Evolutionary conservation across 1,140 invertebrate genomes (phyloP).

Genomic region (Rhopalosiphum padi): DNA sequence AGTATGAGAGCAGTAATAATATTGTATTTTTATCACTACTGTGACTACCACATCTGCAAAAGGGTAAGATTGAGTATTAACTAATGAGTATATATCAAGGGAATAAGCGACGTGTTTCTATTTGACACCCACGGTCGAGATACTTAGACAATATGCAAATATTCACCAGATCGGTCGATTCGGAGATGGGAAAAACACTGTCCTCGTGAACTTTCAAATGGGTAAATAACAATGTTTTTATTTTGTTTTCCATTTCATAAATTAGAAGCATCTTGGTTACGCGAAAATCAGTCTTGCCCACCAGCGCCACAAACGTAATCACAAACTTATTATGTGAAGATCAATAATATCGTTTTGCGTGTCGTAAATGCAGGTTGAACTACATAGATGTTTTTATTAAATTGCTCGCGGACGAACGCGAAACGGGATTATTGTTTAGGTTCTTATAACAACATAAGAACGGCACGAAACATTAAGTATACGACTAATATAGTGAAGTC

Average conservation of each 20-base stretch:
- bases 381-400: neutral
- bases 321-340: no score
- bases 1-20: neutral
- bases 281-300: neutral
- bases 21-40: neutral
- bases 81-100: neutral
- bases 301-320: neutral
- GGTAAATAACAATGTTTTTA: neutral
- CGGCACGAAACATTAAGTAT: neutral
- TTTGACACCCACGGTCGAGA: accelerated
- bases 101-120: neutral
- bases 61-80: neutral
- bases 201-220: neutral
- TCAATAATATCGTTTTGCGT: neutral
- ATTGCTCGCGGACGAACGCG: neutral
- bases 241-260: neutral
- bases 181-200: neutral
- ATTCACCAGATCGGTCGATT: neutral
- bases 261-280: neutral
- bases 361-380: neutral
- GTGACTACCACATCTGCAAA: neutral
- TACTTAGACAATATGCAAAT: neutral
- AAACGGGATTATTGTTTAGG: neutral
- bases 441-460: neutral
- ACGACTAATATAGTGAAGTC: neutral